Conservation (phyloP, 1,140 invertebrate genomes). For the Oreohelix idahoensis region DNA sequence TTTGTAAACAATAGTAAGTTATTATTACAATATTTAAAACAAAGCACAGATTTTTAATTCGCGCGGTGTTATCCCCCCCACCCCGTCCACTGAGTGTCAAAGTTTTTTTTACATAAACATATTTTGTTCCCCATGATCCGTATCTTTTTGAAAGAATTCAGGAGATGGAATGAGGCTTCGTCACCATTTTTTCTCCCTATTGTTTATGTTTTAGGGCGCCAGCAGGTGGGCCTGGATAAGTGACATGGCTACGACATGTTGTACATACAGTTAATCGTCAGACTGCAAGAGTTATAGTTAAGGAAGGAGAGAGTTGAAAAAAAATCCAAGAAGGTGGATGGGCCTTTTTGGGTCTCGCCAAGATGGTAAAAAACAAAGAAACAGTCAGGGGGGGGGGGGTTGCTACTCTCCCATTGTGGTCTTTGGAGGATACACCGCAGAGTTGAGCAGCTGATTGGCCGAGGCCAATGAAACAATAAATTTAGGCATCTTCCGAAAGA, state of each 20-base stretch:
- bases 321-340: conserved; percentile 79
- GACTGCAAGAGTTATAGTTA: conserved; percentile 82
- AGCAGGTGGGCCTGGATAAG: conserved; percentile 90
- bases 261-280: conserved; percentile 92
- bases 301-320: conserved; percentile 89
- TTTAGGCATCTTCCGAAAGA: conserved; percentile 67
- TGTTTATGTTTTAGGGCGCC: no score
- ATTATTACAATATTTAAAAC: no score
- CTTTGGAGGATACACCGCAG: conserved; percentile 77
- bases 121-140: conserved; percentile 78
- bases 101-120: no score
- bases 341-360: conserved; percentile 83
- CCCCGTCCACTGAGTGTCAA: no score
- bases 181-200: conserved; percentile 85
- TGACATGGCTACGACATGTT: conserved; percentile 94
- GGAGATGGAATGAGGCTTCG: conserved; percentile 89
- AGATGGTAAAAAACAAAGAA: conserved; percentile 80
- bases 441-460: conserved; percentile 67
- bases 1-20: no score
- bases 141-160: no score
- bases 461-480: conserved; percentile 60
- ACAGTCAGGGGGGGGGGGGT: no score
- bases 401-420: conserved; percentile 88
- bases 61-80: no score
- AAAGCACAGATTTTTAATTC: no score